These are phyloP conservation scores for Spilarctia lutea DNA, from an alignment of 2,888 invertebrate species.

Conservation along the genomic window DNA sequence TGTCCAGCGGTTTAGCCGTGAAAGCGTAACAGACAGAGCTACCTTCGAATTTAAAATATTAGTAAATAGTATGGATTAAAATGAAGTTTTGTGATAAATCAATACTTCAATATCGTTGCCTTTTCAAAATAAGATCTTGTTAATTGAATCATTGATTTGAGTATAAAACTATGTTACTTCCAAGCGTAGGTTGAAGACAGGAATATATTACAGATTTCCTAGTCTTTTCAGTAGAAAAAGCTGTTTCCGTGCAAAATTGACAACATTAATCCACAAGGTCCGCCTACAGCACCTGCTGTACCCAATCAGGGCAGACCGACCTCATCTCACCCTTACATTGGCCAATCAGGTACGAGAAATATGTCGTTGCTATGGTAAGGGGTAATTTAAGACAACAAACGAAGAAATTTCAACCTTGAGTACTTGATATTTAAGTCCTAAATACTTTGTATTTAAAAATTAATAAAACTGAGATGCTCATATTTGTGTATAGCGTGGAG, in stretches of 20 bases:
- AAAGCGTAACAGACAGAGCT: no score
- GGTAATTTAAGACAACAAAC: slow-evolving; percentile 47
- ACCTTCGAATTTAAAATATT: no score
- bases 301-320: slow-evolving; percentile 71
- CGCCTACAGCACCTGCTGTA: slow-evolving; percentile 74
- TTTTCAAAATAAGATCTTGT: not conserved
- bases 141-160: not conserved
- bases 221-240: slow-evolving; percentile 21
- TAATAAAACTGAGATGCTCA: slow-evolving; percentile 69
- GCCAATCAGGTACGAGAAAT: slow-evolving; percentile 75
- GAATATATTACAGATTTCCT: slow-evolving; percentile 24
- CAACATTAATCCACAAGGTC: slow-evolving; percentile 63
- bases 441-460: slow-evolving; percentile 47
- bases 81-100: no score
- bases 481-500: slow-evolving; percentile 63
- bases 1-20: no score
- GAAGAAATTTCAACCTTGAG: slow-evolving; percentile 36
- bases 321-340: slow-evolving; percentile 60
- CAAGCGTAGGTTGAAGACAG: not conserved
- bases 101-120: no score
- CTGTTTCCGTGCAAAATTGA: slow-evolving; percentile 47
- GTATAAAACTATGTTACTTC: not conserved
- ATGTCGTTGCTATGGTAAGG: slow-evolving; percentile 68
- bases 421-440: slow-evolving; percentile 18
- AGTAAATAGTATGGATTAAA: no score